Base-by-base conservation (phyloP, 2,797 vertebrate species). In the Thaleichthys pacificus region DNA sequence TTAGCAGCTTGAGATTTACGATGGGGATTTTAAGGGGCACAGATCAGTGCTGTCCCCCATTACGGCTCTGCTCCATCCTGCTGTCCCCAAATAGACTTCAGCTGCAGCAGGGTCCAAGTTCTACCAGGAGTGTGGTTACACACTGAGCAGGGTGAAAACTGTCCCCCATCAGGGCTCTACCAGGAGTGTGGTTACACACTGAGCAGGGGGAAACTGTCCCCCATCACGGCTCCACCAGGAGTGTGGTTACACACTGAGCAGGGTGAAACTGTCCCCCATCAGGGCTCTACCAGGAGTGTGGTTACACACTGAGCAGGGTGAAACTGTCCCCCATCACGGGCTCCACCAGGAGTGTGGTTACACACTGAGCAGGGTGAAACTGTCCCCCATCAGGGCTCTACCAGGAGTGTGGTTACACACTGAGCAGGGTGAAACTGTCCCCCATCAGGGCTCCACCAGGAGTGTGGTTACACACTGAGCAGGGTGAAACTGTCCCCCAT, bases 41-140 rank as follows among this genome's bases (percentile, higher is more conserved):
- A 60, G 63, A 78, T 74, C 69, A 61, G 68, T 61, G 65, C 65
- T 75, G 63, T 74, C 60, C 32, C 58, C 49, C 51, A 64, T 71
- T 73, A 64, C 21, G 6, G 60, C 47, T 71, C 51, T 38, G 19
- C 58, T 66, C 26, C 60, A 67, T 32, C 58, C 49, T 30, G 26
- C 66, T 54, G 24, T 67, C 66, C 66, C 66, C 66, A 51, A 62
- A 42, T 49, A 47, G 15, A 61, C 21, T 47, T 47, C 60, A 70
- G 58, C 57, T 61, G 69, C 35, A 49, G 58, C 3, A 19, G 17
- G 32, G 30, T 26, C 57, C 30, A 56, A 32, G 49, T 17, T 51
- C 49, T 51, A 8, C 17, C 49, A 51, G 49, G 12, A 51, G 49
- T 51, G 49, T 51, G 49, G 49, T 51, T 17, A 14, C 49, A 51